Evolutionary conservation across 2,113 vertebrate species (phyloP), one percentile per base, ranked within the genome.

Genomic region (Prunella fulvescens): DNA sequence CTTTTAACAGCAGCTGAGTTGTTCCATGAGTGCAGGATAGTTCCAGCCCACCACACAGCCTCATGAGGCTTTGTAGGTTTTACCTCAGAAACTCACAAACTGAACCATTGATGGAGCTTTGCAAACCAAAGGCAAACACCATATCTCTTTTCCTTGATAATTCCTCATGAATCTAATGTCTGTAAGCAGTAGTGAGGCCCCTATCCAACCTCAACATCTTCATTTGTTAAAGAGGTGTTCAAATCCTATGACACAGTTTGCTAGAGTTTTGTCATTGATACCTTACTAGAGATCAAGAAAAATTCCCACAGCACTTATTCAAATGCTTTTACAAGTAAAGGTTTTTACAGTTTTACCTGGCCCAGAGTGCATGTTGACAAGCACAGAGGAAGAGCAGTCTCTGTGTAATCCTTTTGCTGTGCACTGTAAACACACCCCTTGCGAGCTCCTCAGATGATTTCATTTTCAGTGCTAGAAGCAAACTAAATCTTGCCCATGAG

Each of bases 91-190:
- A 39, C 13, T 70, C 20, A 19, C 19, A 80, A 33, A 78, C 5
- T 14, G 16, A 35, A 54, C 26, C 6, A 26, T 67, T 0, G 0
- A 17, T 13, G 31, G n/a, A 58, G 12, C 7, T 66, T 77, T 44
- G 11, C 31, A 92, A 82, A 50, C 4, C 66, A 67, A 85, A 77
- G 50, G 16, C n/a, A 95, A 77, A 35, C 15, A 81, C 11, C 6
- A 1, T 25, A 4, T 44, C 44, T 66, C 29, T 80, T 77, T 44
- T 76, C n/a, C 29, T 28, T 74, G 23, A 28, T 60, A 86, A 79
- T 29, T 78, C 44, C 64, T 64, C 13, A 10, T 51, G 17, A 88
- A 31, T 14, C 6, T 88, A 73, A 88, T 45, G 6, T 35, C 9
- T 71, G 65, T 57, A 58, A 94, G 66, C 72, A 94, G 60, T 22